Conservation (phyloP, 2,113 vertebrate genomes). For the Cavia porcellus region DNA sequence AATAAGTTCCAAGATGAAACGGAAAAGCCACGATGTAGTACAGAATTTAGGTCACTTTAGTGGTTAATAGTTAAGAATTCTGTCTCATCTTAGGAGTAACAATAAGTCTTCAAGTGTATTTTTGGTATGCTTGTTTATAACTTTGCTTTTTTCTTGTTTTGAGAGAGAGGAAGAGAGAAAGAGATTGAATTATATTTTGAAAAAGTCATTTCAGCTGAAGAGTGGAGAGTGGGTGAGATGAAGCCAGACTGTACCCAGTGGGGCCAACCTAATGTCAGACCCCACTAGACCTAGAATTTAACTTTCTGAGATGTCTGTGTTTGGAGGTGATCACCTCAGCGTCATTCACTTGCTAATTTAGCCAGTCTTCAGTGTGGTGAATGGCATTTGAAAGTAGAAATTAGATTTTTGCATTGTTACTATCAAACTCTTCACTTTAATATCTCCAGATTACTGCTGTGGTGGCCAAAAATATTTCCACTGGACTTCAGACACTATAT, state of each 20-base stretch:
- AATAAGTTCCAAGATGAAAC: not conserved
- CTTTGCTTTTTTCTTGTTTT: not conserved
- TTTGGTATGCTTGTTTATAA: not conserved
- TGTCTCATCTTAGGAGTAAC: not conserved
- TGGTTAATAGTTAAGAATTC: not conserved
- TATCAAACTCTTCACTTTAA: not conserved
- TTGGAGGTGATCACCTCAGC: not conserved
- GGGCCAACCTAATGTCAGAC: accelerated
- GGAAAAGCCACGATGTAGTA: not conserved
- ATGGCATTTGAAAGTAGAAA: not conserved
- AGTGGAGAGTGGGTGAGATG: not conserved
- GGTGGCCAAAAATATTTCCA: not conserved
- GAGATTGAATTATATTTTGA: not conserved
- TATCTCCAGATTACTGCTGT: too few species aligned
- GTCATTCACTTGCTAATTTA: not conserved
- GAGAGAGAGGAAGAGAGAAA: not conserved
- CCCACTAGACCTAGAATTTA: too few species aligned
- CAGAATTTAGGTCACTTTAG: not conserved
- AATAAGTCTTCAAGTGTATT: not conserved
- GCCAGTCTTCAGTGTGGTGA: not conserved
- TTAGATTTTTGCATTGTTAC: not conserved
- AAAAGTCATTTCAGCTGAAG: not conserved
- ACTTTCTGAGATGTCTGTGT: not conserved
- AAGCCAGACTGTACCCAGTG: not conserved
- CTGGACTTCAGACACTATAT: not conserved